These are phyloP conservation scores for Brienomyrus longianalis DNA, from an alignment of 2,113 vertebrate genomes.

Conservation along the genomic window DNA sequence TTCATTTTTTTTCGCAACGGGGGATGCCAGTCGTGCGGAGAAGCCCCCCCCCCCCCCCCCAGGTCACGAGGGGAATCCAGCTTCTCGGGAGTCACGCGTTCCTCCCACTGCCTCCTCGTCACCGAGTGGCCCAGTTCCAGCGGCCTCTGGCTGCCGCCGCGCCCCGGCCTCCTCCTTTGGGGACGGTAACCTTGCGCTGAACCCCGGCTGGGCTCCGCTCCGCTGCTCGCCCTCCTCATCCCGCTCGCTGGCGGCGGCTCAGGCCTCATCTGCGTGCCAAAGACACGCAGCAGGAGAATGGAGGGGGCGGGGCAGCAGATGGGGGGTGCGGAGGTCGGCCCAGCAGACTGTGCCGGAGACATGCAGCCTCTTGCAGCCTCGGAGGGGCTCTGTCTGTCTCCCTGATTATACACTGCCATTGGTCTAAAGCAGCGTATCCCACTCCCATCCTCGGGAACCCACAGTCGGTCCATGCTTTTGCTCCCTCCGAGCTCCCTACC, in stretches of 20 bases:
- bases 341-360: background rate
- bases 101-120: background rate
- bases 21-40: too few relatives aligned
- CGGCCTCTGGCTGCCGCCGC: slow-evolving; percentile 34
- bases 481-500: too few relatives aligned
- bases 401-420: background rate
- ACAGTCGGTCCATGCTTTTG: background rate
- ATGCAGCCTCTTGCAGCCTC: background rate
- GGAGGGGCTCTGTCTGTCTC: background rate
- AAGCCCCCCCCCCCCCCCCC: too few relatives aligned
- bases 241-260: slow-evolving; percentile 22
- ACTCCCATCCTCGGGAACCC: background rate
- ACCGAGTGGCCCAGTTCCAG: slow-evolving; percentile 46
- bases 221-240: slow-evolving; percentile 17
- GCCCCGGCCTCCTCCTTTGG: slow-evolving; percentile 40
- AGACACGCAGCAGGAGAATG: background rate
- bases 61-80: background rate
- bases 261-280: slow-evolving; percentile 20
- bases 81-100: background rate
- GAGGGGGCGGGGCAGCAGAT: background rate
- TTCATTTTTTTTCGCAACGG: too few relatives aligned
- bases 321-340: background rate
- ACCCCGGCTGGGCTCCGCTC: slow-evolving; percentile 46
- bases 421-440: background rate
- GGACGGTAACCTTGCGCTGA: slow-evolving; percentile 50